phyloP scores from a whole-genome alignment of 2,888 invertebrate species.

The Callyntrura sp. region DNA sequence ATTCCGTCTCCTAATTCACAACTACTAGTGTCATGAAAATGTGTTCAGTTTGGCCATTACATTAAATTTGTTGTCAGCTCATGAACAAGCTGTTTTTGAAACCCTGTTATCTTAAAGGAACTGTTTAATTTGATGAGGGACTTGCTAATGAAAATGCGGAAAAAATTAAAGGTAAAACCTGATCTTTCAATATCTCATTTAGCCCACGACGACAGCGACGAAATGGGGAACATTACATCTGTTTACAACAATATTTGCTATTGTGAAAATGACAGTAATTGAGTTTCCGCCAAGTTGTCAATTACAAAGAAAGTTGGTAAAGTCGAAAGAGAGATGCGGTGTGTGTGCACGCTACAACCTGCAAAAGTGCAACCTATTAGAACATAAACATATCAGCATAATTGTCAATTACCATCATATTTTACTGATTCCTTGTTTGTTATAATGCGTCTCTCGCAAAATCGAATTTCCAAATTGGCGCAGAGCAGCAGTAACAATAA shows the following conservation, averaged over 20 bases:
- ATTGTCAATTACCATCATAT: slow-evolving; percentile 29
- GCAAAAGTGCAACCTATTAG: slow-evolving; percentile 18
- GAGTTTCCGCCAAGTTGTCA: slow-evolving; percentile 32
- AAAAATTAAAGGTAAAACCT: slow-evolving; percentile 17
- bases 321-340: not conserved
- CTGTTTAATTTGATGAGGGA: slow-evolving; percentile 17
- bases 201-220: not conserved
- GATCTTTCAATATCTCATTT: slow-evolving; percentile 43
- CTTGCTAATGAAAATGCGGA: not conserved
- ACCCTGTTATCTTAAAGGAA: not conserved
- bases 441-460: not conserved
- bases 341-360: slow-evolving; percentile 3
- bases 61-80: slow-evolving; percentile 2
- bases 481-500: not conserved
- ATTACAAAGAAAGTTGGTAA: slow-evolving; percentile 42
- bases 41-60: slow-evolving; percentile 28
- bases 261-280: slow-evolving; percentile 50
- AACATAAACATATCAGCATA: slow-evolving; percentile 43
- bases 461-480: slow-evolving; percentile 32
- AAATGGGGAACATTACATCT: not conserved
- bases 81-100: not conserved
- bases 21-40: not conserved
- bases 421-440: slow-evolving; percentile 7
- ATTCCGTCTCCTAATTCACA: not conserved
- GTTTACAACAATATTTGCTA: slow-evolving; percentile 9